Conservation (phyloP, 2,888 invertebrate species). For the Pseudanteris insignis region DNA sequence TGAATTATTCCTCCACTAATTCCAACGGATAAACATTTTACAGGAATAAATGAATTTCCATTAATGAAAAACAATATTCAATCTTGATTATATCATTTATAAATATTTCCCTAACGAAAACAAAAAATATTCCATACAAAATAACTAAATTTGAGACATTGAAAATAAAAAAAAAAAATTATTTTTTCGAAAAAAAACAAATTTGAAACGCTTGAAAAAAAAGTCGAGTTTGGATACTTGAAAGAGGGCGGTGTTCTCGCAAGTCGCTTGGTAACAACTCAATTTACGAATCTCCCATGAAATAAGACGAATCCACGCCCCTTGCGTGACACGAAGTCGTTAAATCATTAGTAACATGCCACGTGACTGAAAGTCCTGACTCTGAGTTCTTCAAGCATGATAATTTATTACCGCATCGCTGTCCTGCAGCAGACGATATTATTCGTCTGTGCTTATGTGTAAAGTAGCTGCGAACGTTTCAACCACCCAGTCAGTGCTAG, state of each 20-base stretch:
- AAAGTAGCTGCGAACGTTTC: constrained; percentile 10
- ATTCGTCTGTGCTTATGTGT: constrained; percentile 29
- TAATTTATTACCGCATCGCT: constrained; percentile 47
- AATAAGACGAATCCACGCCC: constrained; percentile 55
- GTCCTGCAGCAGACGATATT: constrained; percentile 37
- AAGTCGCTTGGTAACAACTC: constrained; percentile 51
- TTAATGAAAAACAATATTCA: no score
- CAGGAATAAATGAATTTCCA: no score
- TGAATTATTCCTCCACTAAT: no score
- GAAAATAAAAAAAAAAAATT: no score
- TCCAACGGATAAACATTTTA: no score
- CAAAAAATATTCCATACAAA: no score
- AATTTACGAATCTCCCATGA: constrained; percentile 51
- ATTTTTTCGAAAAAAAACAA: no score
- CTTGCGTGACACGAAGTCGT: constrained; percentile 61
- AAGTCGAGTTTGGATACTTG: no score
- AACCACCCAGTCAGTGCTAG: constrained; percentile 18
- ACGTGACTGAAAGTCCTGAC: constrained; percentile 48
- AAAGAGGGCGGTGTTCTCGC: constrained; percentile 35
- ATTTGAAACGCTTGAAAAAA: no score
- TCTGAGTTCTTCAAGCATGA: constrained; percentile 39
- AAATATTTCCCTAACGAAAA: no score
- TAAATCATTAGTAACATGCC: constrained; percentile 59
- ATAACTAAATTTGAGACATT: no score
- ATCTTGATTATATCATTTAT: no score